These are phyloP conservation scores for Aleadryas rufinucha DNA, from an alignment of 2,113 vertebrate species.

Conservation along the genomic window DNA sequence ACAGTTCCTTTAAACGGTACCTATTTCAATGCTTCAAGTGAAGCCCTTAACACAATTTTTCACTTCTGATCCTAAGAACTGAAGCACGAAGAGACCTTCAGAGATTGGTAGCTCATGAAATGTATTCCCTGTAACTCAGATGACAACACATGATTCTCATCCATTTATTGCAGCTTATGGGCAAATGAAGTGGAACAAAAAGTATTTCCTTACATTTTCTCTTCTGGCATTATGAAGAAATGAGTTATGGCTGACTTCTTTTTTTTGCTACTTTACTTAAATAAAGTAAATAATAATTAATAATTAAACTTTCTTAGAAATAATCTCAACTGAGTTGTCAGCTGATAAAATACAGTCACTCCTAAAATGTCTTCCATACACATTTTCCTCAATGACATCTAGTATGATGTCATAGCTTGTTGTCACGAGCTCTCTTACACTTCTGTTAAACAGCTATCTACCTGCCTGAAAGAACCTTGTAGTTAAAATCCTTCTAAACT, in stretches of 20 bases:
- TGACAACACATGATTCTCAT: neutral
- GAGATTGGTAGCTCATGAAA: neutral
- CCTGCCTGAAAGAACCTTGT: neutral
- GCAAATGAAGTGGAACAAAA: neutral
- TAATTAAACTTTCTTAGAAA: neutral
- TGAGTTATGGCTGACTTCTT: neutral
- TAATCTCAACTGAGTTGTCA: neutral
- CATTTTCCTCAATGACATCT: neutral
- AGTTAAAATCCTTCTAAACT: neutral
- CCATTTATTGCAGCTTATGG: neutral
- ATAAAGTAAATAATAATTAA: neutral
- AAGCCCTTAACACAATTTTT: neutral
- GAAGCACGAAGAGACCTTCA: neutral
- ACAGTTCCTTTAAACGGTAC: neutral
- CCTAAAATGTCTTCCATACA: neutral
- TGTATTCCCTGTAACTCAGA: neutral
- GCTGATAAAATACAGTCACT: neutral
- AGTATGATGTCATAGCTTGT: neutral
- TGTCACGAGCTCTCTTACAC: neutral
- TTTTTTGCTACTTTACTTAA: neutral
- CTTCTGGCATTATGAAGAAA: neutral
- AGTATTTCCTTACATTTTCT: neutral
- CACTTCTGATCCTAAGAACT: neutral
- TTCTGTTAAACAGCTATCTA: neutral
- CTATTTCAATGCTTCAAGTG: neutral